Evolutionary conservation across 2,797 vertebrate species (phyloP).

Genomic region (Hoplostethus atlanticus): DNA sequence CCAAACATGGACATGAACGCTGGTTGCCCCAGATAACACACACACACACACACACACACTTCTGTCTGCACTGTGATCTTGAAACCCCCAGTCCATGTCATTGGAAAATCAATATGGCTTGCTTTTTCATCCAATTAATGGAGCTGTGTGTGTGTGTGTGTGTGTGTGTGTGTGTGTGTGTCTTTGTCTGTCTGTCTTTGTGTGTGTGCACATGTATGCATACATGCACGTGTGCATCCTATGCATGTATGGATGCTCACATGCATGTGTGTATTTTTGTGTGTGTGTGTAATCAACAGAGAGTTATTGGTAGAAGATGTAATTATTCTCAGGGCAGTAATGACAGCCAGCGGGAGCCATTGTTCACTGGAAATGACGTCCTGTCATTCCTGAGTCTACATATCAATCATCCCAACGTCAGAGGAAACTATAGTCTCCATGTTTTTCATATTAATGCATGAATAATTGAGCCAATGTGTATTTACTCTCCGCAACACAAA

Average conservation of each 20-base stretch:
- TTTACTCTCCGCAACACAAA: constrained; percentile 39
- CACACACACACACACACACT: constrained; percentile 19
- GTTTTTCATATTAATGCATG: not conserved
- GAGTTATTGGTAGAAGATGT: not conserved
- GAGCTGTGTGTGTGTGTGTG: constrained; percentile 48
- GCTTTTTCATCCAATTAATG: constrained; percentile 80
- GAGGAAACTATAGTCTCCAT: not conserved
- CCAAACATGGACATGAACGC: constrained; percentile 72
- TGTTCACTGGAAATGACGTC: not conserved
- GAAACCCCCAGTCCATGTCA: constrained; percentile 74
- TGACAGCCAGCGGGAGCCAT: not conserved
- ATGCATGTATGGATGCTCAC: no score
- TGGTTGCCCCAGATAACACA: constrained; percentile 57
- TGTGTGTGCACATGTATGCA: constrained; percentile 28
- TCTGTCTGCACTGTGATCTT: constrained; percentile 68
- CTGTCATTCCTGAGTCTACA: not conserved
- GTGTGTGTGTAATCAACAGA: constrained; percentile 30
- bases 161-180: constrained; percentile 50
- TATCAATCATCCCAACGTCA: not conserved
- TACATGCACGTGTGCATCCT: not conserved
- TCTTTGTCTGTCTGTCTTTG: no score
- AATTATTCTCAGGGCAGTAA: not conserved
- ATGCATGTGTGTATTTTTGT: constrained; percentile 6
- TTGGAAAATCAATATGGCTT: constrained; percentile 81
- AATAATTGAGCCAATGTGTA: constrained; percentile 13